These are phyloP conservation scores for Acrobasis repandana DNA, from an alignment of 2,888 invertebrate species.

Conservation along the genomic window DNA sequence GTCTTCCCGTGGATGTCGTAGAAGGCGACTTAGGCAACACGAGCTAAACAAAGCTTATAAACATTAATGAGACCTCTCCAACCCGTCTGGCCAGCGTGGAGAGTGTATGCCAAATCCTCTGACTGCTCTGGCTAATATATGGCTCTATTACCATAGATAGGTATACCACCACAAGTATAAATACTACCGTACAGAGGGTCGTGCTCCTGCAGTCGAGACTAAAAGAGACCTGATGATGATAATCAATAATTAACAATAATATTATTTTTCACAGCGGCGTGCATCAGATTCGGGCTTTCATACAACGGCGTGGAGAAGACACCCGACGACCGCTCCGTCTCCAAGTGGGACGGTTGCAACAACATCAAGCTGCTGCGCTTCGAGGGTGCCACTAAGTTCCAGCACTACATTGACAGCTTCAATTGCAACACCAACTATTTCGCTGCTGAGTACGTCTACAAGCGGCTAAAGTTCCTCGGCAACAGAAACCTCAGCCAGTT, in stretches of 20 bases:
- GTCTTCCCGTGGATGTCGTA: no score
- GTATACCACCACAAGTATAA: no score
- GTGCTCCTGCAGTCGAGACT: no score
- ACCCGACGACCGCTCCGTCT: conserved; percentile 38
- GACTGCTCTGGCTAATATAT: no score
- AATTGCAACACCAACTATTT: conserved; percentile 98
- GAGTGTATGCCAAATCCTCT: no score
- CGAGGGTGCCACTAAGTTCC: conserved; percentile 92
- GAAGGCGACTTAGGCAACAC: no score
- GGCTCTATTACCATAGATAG: no score
- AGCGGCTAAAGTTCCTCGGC: conserved; percentile 94
- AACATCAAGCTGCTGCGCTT: conserved; percentile 93
- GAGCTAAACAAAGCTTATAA: no score
- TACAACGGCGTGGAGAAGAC: conserved; percentile 89
- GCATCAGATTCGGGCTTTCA: conserved; percentile 88
- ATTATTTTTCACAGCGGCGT: conserved; percentile 64
- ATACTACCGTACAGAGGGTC: no score
- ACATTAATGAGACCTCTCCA: no score
- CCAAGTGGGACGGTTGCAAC: conserved; percentile 93
- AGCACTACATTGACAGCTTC: conserved; percentile 94
- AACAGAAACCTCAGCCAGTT: conserved; percentile 92
- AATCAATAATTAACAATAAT: conserved; percentile 13
- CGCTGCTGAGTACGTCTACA: conserved; percentile 97
- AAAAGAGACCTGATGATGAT: no score
- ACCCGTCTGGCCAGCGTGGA: no score